Conservation (phyloP, 2,888 invertebrate genomes). For the Drosophila planitibia region DNA sequence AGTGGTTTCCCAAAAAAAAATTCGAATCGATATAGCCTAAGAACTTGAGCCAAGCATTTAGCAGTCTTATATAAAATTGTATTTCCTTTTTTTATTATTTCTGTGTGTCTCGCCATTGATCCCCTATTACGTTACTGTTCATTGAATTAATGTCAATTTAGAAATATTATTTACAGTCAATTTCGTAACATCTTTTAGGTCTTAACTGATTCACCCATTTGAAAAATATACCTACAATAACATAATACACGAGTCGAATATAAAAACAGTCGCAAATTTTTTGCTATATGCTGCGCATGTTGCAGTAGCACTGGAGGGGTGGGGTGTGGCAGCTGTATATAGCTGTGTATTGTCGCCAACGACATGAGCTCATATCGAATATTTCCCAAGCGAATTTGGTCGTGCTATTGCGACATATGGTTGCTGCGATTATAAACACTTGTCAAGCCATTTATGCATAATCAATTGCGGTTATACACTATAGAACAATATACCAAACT, state of each 20-base stretch:
- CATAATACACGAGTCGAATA: constrained; percentile 55
- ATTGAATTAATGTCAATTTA: constrained; percentile 75
- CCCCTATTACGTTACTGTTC: constrained; percentile 65
- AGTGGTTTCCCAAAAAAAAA: neutral
- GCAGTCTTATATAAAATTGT: constrained; percentile 4
- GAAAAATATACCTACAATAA: constrained; percentile 29
- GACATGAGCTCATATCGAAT: constrained; percentile 50
- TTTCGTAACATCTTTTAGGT: constrained; percentile 44
- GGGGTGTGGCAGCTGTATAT: constrained; percentile 13
- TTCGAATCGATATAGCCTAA: neutral
- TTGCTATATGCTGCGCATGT: neutral
- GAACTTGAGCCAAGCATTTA: constrained; percentile 16
- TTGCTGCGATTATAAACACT: constrained; percentile 48
- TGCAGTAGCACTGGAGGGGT: neutral
- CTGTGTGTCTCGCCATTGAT: constrained; percentile 41
- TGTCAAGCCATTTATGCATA: constrained; percentile 61
- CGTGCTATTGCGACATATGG: constrained; percentile 16
- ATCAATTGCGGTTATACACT: constrained; percentile 48
- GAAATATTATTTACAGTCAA: constrained; percentile 73
- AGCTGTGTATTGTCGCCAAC: constrained; percentile 44
- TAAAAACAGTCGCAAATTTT: constrained; percentile 58
- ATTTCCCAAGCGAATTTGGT: constrained; percentile 54
- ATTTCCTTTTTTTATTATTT: neutral
- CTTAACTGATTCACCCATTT: constrained; percentile 30
- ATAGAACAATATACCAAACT: neutral